Percentiles rank a stretch among this genome's conserved stretches.
Conservation (phyloP, 2,888 invertebrate species). For the Nesidiocoris tenuis region DNA sequence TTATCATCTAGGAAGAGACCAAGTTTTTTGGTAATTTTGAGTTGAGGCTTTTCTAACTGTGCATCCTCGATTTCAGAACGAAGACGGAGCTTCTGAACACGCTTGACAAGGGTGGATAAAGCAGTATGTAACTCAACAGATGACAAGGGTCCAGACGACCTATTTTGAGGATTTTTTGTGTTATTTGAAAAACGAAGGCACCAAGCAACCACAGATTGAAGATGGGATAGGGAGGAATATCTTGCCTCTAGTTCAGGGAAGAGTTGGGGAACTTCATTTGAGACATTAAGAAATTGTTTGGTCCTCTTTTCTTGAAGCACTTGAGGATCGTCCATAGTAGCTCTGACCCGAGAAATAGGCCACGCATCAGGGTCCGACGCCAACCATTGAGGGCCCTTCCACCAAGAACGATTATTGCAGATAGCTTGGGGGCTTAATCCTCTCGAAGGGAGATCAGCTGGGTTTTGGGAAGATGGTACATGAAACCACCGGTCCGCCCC, state of each 20-base stretch:
- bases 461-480: background rate
- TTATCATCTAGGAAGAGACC: constrained; percentile 1
- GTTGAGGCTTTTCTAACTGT: background rate
- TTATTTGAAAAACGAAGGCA: background rate
- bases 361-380: background rate
- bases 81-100: background rate
- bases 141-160: background rate
- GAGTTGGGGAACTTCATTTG: too few relatives aligned
- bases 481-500: background rate
- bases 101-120: background rate
- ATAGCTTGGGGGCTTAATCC: background rate
- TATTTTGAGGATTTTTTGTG: background rate
- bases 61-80: background rate
- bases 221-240: background rate
- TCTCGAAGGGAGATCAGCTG: too few relatives aligned
- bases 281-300: constrained; percentile 10
- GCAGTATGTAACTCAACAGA: background rate
- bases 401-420: background rate
- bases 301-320: too few relatives aligned
- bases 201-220: constrained; percentile 6
- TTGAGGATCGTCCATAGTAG: background rate
- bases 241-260: background rate
- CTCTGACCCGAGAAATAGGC: background rate
- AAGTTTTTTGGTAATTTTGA: background rate
- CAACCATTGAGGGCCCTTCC: constrained; percentile 27